Percentiles rank a stretch among this genome's conserved stretches.
These are phyloP conservation scores for Rhamnusium bicolor DNA, from an alignment of 2,888 invertebrate genomes.

Conservation along the genomic window DNA sequence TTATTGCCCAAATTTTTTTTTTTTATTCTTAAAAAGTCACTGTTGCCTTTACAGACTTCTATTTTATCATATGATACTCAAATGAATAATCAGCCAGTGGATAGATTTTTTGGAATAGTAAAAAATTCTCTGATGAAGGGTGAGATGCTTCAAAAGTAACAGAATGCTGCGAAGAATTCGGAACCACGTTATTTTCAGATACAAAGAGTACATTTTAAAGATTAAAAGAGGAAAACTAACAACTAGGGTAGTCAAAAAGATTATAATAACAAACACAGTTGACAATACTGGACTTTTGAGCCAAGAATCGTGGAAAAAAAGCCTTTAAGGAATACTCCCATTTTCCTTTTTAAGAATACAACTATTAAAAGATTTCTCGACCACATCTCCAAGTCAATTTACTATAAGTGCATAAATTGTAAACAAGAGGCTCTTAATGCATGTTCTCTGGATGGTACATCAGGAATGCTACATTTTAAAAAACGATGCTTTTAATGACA, in stretches of 20 bases:
- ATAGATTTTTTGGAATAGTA: not conserved
- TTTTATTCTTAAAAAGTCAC: not conserved
- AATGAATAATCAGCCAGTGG: not conserved
- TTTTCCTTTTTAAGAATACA: not conserved
- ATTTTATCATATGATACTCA: not conserved
- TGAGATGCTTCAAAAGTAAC: not conserved
- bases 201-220: slow-evolving; percentile 1
- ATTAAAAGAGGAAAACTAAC: slow-evolving; percentile 1
- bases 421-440: too few species aligned
- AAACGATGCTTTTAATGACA: too few species aligned
- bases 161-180: not conserved
- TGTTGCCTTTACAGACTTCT: not conserved
- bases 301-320: not conserved
- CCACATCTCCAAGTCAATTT: not conserved
- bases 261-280: not conserved
- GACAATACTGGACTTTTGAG: not conserved
- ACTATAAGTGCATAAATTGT: too few species aligned
- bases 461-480: too few species aligned
- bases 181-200: not conserved
- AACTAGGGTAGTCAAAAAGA: not conserved
- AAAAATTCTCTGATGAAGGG: not conserved
- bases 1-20: not conserved
- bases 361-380: not conserved
- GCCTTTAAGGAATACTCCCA: not conserved
- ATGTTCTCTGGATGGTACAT: too few species aligned